Percentiles rank a stretch among this genome's conserved stretches.
phyloP scores from a whole-genome alignment of 2,113 vertebrate genomes.

The Struthidea cinerea region DNA sequence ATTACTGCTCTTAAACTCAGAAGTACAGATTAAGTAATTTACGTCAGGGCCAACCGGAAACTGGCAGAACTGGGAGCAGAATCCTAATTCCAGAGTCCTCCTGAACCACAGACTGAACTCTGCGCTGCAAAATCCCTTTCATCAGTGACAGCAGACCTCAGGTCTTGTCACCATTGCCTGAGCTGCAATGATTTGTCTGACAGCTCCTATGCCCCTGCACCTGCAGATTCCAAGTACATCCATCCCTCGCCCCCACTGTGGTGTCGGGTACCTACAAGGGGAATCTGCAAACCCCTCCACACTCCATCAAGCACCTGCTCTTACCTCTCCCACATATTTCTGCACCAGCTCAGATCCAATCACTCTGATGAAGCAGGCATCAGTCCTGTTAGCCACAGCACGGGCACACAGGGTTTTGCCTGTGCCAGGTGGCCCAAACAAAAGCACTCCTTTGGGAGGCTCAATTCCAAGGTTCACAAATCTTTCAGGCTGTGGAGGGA shows the following conservation, averaged over 20 bases:
- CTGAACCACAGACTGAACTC: background rate
- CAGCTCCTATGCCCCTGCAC: background rate
- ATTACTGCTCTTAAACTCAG: background rate
- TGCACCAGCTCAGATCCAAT: conserved; percentile 97
- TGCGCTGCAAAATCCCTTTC: background rate
- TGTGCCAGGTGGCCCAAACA: conserved; percentile 96
- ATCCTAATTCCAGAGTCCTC: background rate
- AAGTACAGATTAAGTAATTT: background rate
- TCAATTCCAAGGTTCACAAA: conserved; percentile 98
- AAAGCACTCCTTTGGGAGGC: conserved; percentile 94
- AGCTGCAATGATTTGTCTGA: background rate
- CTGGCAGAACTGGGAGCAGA: background rate
- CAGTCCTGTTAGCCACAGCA: conserved; percentile 94
- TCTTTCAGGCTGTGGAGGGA: conserved; percentile 85
- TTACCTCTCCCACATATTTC: conserved; percentile 98
- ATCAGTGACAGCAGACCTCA: background rate
- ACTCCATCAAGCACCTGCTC: background rate
- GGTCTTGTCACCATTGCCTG: background rate
- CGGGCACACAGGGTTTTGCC: conserved; percentile 98
- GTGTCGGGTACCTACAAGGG: accelerated
- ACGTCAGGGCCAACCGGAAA: background rate
- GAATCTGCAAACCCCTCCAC: background rate
- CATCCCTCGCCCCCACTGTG: accelerated
- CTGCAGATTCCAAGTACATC: background rate
- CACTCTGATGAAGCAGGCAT: conserved; percentile 97